Percentiles rank a stretch among this genome's conserved stretches.
These are phyloP conservation scores for Anabacerthia variegaticeps DNA, from an alignment of 2,797 vertebrate genomes.

Conservation along the genomic window DNA sequence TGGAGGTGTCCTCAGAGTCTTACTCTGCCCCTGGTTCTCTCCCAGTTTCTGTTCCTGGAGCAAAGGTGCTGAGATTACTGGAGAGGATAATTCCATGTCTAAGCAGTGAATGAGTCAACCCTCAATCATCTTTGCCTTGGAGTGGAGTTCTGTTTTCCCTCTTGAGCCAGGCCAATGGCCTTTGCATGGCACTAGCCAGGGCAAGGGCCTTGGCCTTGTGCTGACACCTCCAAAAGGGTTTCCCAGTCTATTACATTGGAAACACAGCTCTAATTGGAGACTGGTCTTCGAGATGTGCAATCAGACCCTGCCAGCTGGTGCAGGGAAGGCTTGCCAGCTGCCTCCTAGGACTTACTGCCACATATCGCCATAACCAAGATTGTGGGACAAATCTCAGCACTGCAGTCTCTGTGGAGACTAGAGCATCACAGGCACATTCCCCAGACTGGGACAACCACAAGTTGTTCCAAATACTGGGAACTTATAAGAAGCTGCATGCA, in stretches of 20 bases:
- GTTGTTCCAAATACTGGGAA: not conserved
- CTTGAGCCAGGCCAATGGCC: not conserved
- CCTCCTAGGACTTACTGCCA: not conserved
- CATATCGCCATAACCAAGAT: not conserved
- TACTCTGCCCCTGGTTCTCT: not conserved
- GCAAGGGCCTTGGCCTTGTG: not conserved
- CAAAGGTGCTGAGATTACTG: not conserved
- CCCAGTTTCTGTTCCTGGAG: not conserved
- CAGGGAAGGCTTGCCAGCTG: not conserved
- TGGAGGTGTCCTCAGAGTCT: not conserved
- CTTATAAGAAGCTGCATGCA: not conserved
- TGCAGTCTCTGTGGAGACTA: not conserved
- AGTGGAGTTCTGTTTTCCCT: not conserved
- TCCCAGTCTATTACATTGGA: accelerated
- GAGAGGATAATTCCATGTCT: accelerated
- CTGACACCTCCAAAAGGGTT: not conserved
- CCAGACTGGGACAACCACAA: not conserved
- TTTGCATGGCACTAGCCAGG: not conserved
- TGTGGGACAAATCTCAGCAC: not conserved
- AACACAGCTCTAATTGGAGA: accelerated
- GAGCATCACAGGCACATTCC: not conserved
- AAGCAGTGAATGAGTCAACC: not conserved
- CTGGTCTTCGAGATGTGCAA: not conserved
- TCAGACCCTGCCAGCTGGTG: not conserved
- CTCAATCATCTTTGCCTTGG: not conserved